Evolutionary conservation across 1,140 invertebrate genomes (phyloP), one percentile per base, ranked within the genome.

Genomic region (Leptopilina clavipes): DNA sequence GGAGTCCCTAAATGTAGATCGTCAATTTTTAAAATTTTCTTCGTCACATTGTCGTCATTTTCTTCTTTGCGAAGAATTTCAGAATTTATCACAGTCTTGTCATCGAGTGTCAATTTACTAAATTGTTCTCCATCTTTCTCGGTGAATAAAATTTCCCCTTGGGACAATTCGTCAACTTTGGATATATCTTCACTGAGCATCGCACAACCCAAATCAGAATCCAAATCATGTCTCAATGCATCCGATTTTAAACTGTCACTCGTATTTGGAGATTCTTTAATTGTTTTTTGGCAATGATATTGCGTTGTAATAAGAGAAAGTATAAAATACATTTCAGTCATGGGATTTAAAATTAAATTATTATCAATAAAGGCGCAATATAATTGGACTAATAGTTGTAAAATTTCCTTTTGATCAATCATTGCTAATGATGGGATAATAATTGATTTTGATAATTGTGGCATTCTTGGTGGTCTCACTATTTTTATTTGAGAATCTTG

Each of bases 301-400:
- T 86, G 84, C 48, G 79, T 78, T 70, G 90, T 92, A 43, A 93
- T 81, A 18, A 94, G 84, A 22, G 92, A 89, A 56, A 93, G 87
- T 7, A 93, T 81, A 85, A 93, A 93, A 86, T 93, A 92, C 37
- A 94, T 84, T 86, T 93, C 93, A 73, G 91, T 90, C 79, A 91
- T 90, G 14, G 92, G 83, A 87, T 93, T 93, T 14, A 92, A 83
- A 31, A 93, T 89, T 43, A 93, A 86, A 83, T 92, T 91, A 65
- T 86, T 76, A 70, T 88, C 84, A 45, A 91, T 82, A 45, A 91
- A 84, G 75, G 78, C 78, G 76, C 83, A 87, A 79, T 93, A 93
- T 43, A 93, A 73, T 48, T 85, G 44, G 18, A 87, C 85, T 11
- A 93, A 79, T 31, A 87, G 84, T 81, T 92, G 84, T 17, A 93